phyloP scores from a whole-genome alignment of 2,113 vertebrate genomes.

The Pogonocichla stellata region DNA sequence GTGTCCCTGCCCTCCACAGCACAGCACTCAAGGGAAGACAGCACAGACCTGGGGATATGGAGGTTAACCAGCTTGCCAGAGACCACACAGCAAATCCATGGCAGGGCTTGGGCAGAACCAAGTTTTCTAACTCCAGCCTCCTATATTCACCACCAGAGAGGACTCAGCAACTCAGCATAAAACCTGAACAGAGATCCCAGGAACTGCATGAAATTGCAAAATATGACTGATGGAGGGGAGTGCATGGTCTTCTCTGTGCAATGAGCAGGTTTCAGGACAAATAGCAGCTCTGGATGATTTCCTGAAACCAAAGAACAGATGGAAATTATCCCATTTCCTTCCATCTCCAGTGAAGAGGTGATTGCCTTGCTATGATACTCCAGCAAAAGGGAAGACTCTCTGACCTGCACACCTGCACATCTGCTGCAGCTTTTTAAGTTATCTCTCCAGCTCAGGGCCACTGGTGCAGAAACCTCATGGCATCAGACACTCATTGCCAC shows the following conservation, averaged over 20 bases:
- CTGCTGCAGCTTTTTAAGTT: background rate
- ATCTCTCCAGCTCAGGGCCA: background rate
- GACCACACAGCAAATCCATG: background rate
- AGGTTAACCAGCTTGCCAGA: background rate
- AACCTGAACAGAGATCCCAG: background rate
- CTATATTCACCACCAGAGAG: background rate
- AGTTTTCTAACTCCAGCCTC: background rate
- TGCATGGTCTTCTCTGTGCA: fast-evolving
- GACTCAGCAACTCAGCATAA: background rate
- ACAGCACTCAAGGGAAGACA: background rate
- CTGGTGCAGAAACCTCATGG: background rate
- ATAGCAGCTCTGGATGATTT: background rate
- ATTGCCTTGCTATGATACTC: background rate
- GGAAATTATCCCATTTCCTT: background rate
- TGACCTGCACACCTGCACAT: background rate
- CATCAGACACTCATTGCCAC: background rate
- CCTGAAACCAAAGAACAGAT: background rate
- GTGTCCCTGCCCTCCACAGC: background rate
- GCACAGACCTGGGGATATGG: background rate
- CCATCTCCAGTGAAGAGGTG: background rate
- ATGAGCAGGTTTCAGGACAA: background rate
- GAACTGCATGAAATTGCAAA: background rate
- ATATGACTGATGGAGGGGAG: background rate
- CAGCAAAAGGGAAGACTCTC: background rate
- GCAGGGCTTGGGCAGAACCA: background rate